Base-by-base conservation (phyloP, 2,888 invertebrate species). In the Onchidella celtica region DNA sequence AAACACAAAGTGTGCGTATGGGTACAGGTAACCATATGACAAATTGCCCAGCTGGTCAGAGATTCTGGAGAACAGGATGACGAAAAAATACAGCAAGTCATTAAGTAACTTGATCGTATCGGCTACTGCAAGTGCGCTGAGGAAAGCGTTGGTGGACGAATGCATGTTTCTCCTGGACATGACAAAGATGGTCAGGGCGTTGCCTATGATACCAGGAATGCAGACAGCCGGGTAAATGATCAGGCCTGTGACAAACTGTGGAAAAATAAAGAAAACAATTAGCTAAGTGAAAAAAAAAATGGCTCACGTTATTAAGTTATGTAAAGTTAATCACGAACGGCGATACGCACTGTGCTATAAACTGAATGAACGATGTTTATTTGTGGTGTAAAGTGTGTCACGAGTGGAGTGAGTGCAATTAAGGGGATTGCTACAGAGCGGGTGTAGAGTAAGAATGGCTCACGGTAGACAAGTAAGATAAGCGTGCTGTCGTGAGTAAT, bases 1-100 rank as follows among this genome's bases (percentile, higher is more conserved):
- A 66, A 92, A 91, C 11, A 92, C 85, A 78, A 91, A 92, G 82
- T 92, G 92, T 6, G 92, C 91, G 86, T 92, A 92, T 0, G 92
- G 93, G 83, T 93, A 93, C 27, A 93, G 85, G 78, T 88, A 89
- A n/a, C 88, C 90, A 78, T 89, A 92, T 2, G 88, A 87, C 59
- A 86, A 85, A 66, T 91, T 87, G 1, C 92, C 92, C 4, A 87
- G 83, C 3, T 77, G 40, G 3, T 88, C 85, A 57, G 90, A 86
- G 4, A 89, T 87, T 70, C 89, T 86, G 57, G 88, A 82, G 17
- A 92, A 81, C 2, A 92, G 83, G 14, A 90, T 90, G 29, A 90
- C 88, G 61, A 89, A 87, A 81, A 92, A 92, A 84, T 92, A 92
- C 2, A 92, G 85, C 57, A 91, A 86, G 84, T 92, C 92, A 72